Conservation (phyloP, 2,888 invertebrate genomes). For the Brenthis hecate region DNA sequence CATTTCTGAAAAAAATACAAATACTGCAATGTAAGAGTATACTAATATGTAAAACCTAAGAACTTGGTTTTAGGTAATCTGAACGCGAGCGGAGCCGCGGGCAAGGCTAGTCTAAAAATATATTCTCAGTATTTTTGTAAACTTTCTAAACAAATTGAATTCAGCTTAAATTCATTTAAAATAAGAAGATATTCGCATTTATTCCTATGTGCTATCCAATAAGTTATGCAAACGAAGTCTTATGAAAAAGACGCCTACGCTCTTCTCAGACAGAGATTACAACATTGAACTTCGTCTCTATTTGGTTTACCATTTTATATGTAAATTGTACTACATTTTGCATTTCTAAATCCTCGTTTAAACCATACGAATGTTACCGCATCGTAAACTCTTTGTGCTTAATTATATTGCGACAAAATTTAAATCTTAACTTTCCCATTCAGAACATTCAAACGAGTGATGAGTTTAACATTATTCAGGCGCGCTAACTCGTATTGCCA, state of each 20-base stretch:
- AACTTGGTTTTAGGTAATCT: no score
- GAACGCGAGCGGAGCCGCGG: no score
- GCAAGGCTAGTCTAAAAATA: no score
- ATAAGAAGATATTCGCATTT: no score
- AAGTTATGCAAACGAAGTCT: slow-evolving; percentile 33
- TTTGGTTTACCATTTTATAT: slow-evolving; percentile 35
- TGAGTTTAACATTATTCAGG: slow-evolving; percentile 9
- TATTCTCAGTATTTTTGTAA: no score
- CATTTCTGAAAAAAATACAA: no score
- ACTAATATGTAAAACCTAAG: no score
- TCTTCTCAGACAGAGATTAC: slow-evolving; percentile 28
- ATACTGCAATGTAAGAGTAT: no score
- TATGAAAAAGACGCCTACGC: slow-evolving; percentile 10
- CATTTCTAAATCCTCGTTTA: slow-evolving; percentile 23
- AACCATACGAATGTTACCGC: slow-evolving; percentile 34
- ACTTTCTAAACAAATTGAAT: no score
- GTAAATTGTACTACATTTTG: slow-evolving; percentile 31
- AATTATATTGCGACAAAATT: slow-evolving; percentile 34
- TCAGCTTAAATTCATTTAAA: no score
- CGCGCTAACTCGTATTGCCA: slow-evolving; percentile 15
- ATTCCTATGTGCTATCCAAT: slow-evolving; percentile 11
- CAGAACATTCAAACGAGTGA: slow-evolving; percentile 24
- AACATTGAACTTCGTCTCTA: slow-evolving; percentile 31
- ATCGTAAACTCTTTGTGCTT: slow-evolving; percentile 32
- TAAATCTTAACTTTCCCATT: slow-evolving; percentile 31